Conservation (phyloP, 2,888 invertebrate species). For the Apotomis turbidana region DNA sequence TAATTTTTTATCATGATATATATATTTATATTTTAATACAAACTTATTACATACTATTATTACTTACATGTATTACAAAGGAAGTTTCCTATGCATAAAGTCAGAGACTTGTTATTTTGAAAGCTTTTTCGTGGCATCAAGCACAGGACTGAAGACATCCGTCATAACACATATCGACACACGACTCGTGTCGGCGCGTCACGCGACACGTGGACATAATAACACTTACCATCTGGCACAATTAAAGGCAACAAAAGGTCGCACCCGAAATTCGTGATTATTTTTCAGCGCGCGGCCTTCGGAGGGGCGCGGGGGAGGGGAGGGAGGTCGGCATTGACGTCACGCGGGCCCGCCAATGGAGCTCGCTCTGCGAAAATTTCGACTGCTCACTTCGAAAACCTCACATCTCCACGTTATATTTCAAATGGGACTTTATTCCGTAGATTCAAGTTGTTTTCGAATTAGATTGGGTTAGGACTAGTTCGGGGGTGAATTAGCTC, state of each 20-base stretch:
- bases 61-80: too few relatives aligned
- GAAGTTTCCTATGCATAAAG: too few relatives aligned
- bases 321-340: constrained; percentile 81
- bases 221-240: constrained; percentile 18
- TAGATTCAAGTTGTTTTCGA: neutral
- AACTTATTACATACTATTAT: too few relatives aligned
- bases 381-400: constrained; percentile 3
- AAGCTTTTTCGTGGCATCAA: too few relatives aligned
- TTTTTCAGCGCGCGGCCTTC: constrained; percentile 78
- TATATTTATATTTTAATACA: too few relatives aligned
- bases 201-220: constrained; percentile 9
- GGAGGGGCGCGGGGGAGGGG: constrained; percentile 53
- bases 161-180: too few relatives aligned
- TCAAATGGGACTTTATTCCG: constrained; percentile 9
- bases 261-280: constrained; percentile 70
- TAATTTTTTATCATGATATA: too few relatives aligned
- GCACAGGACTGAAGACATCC: too few relatives aligned
- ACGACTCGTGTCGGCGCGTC: too few relatives aligned
- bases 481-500: neutral
- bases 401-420: constrained; percentile 13
- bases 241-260: constrained; percentile 29
- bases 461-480: neutral
- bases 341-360: constrained; percentile 20
- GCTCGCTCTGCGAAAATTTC: constrained; percentile 1
- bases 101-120: too few relatives aligned